These are phyloP conservation scores for Trichomalopsis sarcophagae DNA, from an alignment of 1,140 invertebrate genomes.

Conservation along the genomic window DNA sequence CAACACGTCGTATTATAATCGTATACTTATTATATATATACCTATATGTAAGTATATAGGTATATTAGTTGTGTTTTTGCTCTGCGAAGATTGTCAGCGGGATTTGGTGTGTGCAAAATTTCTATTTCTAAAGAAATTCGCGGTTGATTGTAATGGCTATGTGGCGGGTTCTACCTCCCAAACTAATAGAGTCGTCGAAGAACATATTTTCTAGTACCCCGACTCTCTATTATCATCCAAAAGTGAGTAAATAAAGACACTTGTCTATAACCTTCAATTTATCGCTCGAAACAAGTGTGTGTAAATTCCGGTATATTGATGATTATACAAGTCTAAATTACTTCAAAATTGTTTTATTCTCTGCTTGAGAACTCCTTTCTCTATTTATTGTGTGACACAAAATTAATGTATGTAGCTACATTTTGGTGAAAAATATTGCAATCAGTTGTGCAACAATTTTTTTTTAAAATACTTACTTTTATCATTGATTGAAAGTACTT, in stretches of 20 bases:
- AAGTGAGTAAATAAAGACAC: slow-evolving; percentile 65
- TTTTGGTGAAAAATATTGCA: slow-evolving; percentile 22
- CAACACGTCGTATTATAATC: too few species aligned
- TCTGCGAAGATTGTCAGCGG: too few species aligned
- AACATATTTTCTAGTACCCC: slow-evolving; percentile 66
- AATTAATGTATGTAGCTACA: neutral
- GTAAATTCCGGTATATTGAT: neutral
- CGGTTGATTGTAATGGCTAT: slow-evolving; percentile 64
- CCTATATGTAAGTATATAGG: neutral
- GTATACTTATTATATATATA: too few species aligned
- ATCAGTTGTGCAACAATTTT: slow-evolving; percentile 15
- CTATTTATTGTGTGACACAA: slow-evolving; percentile 35
- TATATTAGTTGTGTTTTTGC: too few species aligned
- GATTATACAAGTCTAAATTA: too few species aligned
- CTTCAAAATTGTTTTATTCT: neutral
- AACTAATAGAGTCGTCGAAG: slow-evolving; percentile 62
- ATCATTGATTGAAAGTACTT: neutral
- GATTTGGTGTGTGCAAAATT: neutral
- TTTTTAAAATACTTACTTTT: neutral
- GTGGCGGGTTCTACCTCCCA: slow-evolving; percentile 63
- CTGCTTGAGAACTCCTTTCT: neutral
- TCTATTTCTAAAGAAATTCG: slow-evolving; percentile 34
- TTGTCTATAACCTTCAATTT: slow-evolving; percentile 39
- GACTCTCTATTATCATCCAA: slow-evolving; percentile 71
- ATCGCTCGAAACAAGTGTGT: neutral